phyloP scores from a whole-genome alignment of 1,140 invertebrate species.

The Helicoverpa zea region DNA sequence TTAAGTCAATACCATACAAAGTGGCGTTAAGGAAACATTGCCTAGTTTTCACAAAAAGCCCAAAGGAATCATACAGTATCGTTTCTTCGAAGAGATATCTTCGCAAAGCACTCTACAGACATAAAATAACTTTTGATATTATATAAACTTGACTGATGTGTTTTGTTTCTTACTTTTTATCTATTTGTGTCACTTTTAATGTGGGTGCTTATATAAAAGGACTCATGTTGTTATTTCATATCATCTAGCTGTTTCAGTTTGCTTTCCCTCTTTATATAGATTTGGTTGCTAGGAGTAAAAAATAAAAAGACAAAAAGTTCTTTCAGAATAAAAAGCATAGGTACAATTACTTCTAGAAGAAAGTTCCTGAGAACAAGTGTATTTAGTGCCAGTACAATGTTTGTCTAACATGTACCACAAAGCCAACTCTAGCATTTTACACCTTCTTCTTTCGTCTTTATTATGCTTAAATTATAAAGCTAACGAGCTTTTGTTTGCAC shows the following conservation, averaged over 20 bases:
- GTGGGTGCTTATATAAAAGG: neutral
- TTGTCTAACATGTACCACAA: too few species aligned
- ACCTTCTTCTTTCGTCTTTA: too few species aligned
- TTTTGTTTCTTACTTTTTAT: constrained; percentile 18
- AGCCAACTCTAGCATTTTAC: too few species aligned
- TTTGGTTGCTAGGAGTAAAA: neutral
- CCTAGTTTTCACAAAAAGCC: neutral
- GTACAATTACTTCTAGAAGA: too few species aligned
- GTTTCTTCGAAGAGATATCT: constrained; percentile 10
- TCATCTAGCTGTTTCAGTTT: neutral
- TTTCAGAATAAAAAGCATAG: neutral
- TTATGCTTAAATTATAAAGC: too few species aligned
- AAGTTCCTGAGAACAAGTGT: too few species aligned
- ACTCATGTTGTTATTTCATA: neutral
- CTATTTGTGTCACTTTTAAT: constrained; percentile 9
- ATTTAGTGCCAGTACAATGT: too few species aligned
- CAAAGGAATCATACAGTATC: neutral
- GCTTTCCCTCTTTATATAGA: neutral
- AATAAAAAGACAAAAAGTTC: neutral
- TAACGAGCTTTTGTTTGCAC: too few species aligned
- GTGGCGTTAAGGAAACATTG: neutral
- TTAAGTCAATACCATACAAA: neutral
- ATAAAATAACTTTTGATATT: constrained; percentile 11
- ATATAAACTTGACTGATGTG: constrained; percentile 17
- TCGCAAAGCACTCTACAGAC: constrained; percentile 4